Base-by-base conservation (phyloP, 2,888 invertebrate species). In the Tenthredo scrophulariae region DNA sequence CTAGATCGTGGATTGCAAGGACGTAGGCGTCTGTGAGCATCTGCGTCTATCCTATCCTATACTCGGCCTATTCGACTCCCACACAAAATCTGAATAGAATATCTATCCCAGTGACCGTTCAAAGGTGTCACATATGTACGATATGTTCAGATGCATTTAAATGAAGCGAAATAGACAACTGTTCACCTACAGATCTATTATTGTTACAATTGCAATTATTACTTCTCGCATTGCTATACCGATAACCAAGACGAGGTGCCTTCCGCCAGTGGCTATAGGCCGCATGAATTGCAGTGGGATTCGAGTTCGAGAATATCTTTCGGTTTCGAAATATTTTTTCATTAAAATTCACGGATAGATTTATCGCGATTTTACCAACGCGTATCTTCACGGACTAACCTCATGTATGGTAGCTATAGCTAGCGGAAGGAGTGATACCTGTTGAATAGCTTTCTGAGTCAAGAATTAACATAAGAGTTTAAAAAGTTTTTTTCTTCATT, bases 1-100 rank as follows among this genome's bases (percentile, higher is more conserved):
- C 13, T 33, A 18, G 33, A 67, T 67, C 67, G 15, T 67, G 67
- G 67, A 67, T 33, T 26, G 26, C 67, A 67, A 67, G 67, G 67
- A 67, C 67, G 67, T 67, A 33, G 67, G 67, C 67, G 67, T 67
- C 26, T 33, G 13, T 26, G 33, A 29, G 29, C 67, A 67, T 67
- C 67, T 6, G 29, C 67, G 67, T 29, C 67, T 54, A 37, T 37
- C 37, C 37, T 7, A 46, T 46, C 15, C 67, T 67, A 26, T 33
- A 15, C 26, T 33, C 33, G 67, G 67, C 10, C 33, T 67, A 67
- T 67, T 67, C 67, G 29, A 54, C 54, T 67, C 67, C 29, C 15
- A 67, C 67, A 18, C 29, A 13, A 67, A 67, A 67, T 33, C 6
- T 67, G 67, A 26, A 67, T 67, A 33, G 18, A 67, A 67, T 29